These are phyloP conservation scores for Cactoblastis cactorum DNA, from an alignment of 2,888 invertebrate genomes.

Conservation along the genomic window DNA sequence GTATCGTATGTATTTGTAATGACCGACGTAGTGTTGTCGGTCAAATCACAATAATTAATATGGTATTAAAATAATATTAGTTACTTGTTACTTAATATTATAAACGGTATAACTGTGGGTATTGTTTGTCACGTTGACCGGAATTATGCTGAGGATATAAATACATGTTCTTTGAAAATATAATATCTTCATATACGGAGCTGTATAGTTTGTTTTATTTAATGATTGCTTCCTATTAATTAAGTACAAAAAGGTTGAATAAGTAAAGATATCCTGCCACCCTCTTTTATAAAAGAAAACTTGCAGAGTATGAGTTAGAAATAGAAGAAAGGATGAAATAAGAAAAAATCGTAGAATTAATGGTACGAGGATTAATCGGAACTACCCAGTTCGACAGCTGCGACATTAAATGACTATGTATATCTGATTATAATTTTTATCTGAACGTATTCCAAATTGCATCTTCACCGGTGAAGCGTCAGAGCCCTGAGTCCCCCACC, in stretches of 20 bases:
- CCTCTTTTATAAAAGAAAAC: no score
- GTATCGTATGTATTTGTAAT: slow-evolving; percentile 66
- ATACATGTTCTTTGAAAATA: slow-evolving; percentile 78
- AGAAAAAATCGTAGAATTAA: no score
- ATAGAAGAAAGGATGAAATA: no score
- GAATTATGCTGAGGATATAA: slow-evolving; percentile 69
- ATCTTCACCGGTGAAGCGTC: no score
- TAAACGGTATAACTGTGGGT: slow-evolving; percentile 61
- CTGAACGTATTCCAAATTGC: no score
- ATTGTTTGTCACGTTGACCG: slow-evolving; percentile 74
- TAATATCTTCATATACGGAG: slow-evolving; percentile 76
- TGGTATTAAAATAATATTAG: slow-evolving; percentile 66
- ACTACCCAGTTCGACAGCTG: no score
- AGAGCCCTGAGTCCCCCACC: no score
- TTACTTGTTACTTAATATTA: slow-evolving; percentile 71
- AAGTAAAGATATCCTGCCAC: no score
- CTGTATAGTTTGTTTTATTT: slow-evolving; percentile 48
- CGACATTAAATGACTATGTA: no score
- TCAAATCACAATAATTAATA: slow-evolving; percentile 65
- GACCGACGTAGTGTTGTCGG: slow-evolving; percentile 56
- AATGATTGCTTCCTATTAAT: slow-evolving; percentile 4
- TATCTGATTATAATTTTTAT: no score
- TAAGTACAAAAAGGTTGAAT: neutral
- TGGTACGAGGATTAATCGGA: no score
- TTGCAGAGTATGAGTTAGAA: no score